Percentiles rank a stretch among this genome's conserved stretches.
Evolutionary conservation across 2,797 vertebrate genomes (phyloP).

Genomic region (Kryptolebias ocellatus): DNA sequence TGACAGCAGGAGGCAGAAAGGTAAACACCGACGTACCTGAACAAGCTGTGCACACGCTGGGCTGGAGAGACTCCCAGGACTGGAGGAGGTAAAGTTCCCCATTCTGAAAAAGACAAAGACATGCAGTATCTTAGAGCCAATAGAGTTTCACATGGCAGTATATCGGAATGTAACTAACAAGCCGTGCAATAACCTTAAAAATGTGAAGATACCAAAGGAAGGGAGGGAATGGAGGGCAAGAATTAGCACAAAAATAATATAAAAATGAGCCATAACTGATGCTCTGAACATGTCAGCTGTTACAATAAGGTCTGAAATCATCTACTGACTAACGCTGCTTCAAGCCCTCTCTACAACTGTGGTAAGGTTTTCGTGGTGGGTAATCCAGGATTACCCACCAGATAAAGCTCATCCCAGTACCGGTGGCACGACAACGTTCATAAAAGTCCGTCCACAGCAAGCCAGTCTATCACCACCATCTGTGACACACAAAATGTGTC

Average conservation of each 20-base stretch:
- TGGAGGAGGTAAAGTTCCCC: conserved; percentile 80
- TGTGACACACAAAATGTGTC: no score
- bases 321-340: not conserved
- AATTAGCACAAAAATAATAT: conserved; percentile 31
- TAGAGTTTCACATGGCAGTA: not conserved
- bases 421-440: not conserved
- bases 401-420: conserved; percentile 9
- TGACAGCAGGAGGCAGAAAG: not conserved
- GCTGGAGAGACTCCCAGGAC: conserved; percentile 50
- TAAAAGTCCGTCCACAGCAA: not conserved
- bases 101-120: conserved; percentile 72
- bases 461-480: no score
- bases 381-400: conserved; percentile 69
- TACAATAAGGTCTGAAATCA: not conserved
- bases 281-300: conserved; percentile 8
- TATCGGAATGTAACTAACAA: not conserved
- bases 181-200: conserved; percentile 50
- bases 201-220: conserved; percentile 25
- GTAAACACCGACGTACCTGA: conserved; percentile 60
- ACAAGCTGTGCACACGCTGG: conserved; percentile 72
- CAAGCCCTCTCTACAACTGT: not conserved
- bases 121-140: not conserved
- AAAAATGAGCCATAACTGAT: conserved; percentile 20
- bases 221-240: conserved; percentile 6
- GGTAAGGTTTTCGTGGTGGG: not conserved